Evolutionary conservation across 2,113 vertebrate genomes (phyloP).

Genomic region (Tringa solitaria): DNA sequence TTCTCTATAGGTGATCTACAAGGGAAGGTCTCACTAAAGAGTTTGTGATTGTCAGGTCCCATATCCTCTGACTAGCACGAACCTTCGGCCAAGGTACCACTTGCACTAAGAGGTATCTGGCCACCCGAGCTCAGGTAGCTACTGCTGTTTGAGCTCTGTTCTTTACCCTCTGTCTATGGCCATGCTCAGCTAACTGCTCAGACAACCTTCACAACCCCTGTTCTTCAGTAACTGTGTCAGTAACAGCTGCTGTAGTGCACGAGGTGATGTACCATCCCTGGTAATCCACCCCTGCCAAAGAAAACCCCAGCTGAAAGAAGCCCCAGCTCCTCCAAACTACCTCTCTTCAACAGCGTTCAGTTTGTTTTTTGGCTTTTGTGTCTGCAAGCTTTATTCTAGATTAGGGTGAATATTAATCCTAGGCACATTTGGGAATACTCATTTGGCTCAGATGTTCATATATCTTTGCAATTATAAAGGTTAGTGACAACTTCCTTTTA

Average conservation of each 20-base stretch:
- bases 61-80: neutral
- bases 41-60: neutral
- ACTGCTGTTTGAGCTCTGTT: neutral
- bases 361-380: neutral
- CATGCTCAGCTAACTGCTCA: neutral
- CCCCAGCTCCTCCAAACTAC: neutral
- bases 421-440: neutral
- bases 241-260: neutral
- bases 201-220: neutral
- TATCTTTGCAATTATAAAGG: neutral
- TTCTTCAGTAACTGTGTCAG: neutral
- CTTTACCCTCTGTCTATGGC: neutral
- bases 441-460: neutral
- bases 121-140: accelerated
- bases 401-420: neutral
- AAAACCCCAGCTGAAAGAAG: neutral
- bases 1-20: neutral
- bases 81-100: neutral
- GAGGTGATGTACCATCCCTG: neutral
- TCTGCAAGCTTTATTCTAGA: neutral
- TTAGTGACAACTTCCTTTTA: neutral
- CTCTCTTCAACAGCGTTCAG: neutral
- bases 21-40: neutral
- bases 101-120: neutral
- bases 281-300: neutral